A percentile compares a stretch with the other conserved stretches of the same genome.
phyloP scores from a whole-genome alignment of 2,113 vertebrate genomes.

The Muscicapa adusta region DNA sequence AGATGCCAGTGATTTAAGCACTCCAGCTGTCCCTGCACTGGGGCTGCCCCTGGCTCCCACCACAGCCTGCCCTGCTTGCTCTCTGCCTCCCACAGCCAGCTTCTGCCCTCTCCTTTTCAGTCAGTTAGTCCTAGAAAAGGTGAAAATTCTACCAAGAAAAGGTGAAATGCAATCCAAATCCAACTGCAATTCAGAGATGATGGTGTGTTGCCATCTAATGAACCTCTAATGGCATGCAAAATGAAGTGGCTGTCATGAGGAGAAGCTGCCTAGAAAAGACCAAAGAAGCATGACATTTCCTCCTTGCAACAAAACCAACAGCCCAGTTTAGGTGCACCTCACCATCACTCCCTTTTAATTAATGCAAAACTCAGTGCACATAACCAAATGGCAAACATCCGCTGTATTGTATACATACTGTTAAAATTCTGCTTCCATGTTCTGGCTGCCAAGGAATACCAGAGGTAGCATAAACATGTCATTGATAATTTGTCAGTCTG shows the following conservation, averaged over 20 bases:
- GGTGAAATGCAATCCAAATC: background rate
- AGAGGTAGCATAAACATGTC: constrained; percentile 61
- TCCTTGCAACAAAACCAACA: constrained; percentile 4
- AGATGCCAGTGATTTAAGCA: background rate
- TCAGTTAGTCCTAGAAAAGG: background rate
- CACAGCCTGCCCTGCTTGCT: background rate
- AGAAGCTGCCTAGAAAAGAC: background rate
- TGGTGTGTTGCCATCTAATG: background rate
- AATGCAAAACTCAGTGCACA: background rate
- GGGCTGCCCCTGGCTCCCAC: background rate
- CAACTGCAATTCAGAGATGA: background rate
- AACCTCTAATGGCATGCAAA: background rate
- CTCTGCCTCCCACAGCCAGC: rapidly evolving
- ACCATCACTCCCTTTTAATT: background rate
- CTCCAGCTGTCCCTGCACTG: background rate
- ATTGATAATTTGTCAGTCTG: constrained; percentile 72
- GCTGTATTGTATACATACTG: background rate
- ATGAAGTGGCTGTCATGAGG: background rate
- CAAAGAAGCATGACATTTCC: background rate
- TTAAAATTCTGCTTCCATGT: constrained; percentile 35
- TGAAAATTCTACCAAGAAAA: background rate
- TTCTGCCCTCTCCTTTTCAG: background rate
- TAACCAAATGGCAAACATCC: constrained; percentile 47
- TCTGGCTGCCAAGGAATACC: constrained; percentile 28
- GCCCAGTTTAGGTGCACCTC: background rate